Conservation (phyloP, 2,113 vertebrate species). For the Salvelinus fontinalis region DNA sequence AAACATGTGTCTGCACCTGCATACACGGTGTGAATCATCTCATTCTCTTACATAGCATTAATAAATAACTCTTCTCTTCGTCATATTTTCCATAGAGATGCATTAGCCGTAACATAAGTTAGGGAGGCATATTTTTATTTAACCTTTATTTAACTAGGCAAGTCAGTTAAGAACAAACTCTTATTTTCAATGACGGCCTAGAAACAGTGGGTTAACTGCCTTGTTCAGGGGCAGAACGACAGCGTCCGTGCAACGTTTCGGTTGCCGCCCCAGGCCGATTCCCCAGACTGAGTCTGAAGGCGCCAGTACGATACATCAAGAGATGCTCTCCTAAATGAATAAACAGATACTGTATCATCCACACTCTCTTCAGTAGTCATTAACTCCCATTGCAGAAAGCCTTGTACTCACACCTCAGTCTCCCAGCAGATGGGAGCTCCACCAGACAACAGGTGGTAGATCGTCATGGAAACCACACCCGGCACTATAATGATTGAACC, state of each 20-base stretch:
- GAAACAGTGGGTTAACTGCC: no score
- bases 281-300: not conserved
- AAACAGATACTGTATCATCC: slow-evolving; percentile 62
- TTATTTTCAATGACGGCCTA: no score
- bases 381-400: slow-evolving; percentile 60
- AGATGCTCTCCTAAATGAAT: not conserved
- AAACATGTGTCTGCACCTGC: not conserved
- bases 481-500: slow-evolving; percentile 52
- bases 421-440: slow-evolving; percentile 64
- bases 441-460: slow-evolving; percentile 73
- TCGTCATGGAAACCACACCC: slow-evolving; percentile 56
- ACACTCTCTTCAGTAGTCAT: slow-evolving; percentile 58
- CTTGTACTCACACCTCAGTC: slow-evolving; percentile 50
- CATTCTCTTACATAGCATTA: not conserved
- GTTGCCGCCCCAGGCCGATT: not conserved
- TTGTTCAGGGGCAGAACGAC: no score
- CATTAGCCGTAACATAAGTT: not conserved
- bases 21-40: not conserved
- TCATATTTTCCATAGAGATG: not conserved
- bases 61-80: not conserved
- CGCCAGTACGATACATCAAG: not conserved
- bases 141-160: no score
- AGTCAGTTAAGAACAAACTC: no score
- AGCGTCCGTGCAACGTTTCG: no score
- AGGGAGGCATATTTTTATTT: not conserved